phyloP scores from a whole-genome alignment of 1,140 invertebrate species.

The Pseudomyrmex concolor region DNA sequence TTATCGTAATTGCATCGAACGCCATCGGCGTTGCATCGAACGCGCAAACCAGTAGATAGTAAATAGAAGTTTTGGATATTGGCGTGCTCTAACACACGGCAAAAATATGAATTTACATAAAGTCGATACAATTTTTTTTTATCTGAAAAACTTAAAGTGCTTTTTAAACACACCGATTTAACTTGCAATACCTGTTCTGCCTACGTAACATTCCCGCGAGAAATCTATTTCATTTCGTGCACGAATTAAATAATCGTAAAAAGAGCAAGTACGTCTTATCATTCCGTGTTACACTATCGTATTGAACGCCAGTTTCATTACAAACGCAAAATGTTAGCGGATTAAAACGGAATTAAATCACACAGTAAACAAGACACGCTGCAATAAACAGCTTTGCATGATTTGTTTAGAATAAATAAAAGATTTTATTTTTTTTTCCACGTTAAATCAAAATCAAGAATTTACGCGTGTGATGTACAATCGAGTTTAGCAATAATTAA shows the following conservation, averaged over 20 bases:
- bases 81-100: background rate
- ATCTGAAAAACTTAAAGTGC: slow-evolving; percentile 1
- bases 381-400: background rate
- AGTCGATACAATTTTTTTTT: background rate
- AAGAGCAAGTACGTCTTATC: slow-evolving; percentile 42
- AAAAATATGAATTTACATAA: background rate
- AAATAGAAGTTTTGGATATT: no score
- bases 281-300: slow-evolving; percentile 27
- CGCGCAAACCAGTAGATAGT: no score
- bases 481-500: slow-evolving; percentile 24
- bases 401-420: slow-evolving; percentile 18
- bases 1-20: slow-evolving; percentile 6
- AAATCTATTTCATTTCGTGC: slow-evolving; percentile 54
- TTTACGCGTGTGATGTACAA: background rate
- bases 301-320: slow-evolving; percentile 16
- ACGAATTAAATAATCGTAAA: slow-evolving; percentile 48
- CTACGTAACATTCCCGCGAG: slow-evolving; percentile 36
- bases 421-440: background rate
- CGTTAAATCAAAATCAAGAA: slow-evolving; percentile 17
- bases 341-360: slow-evolving; percentile 41
- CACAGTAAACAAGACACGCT: background rate
- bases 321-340: slow-evolving; percentile 4
- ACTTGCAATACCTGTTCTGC: slow-evolving; percentile 9
- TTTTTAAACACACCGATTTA: slow-evolving; percentile 44
- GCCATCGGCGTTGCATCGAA: background rate